These are phyloP conservation scores for Petrocephalus schoutedeni DNA, from an alignment of 2,797 vertebrate species.

Conservation along the genomic window DNA sequence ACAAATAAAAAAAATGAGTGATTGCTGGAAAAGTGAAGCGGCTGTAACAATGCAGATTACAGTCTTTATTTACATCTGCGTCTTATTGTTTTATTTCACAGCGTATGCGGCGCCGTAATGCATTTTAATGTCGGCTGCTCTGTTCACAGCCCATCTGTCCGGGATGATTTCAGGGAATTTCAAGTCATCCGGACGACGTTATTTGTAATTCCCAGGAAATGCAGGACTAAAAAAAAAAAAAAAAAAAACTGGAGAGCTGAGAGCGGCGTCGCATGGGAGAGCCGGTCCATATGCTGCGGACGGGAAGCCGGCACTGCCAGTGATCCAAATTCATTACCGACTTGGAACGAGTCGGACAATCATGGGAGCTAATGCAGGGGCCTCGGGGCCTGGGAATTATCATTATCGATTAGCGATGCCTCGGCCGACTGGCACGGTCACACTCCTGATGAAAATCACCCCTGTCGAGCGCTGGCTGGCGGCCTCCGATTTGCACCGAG, in stretches of 20 bases:
- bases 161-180: not conserved
- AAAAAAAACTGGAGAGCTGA: not conserved
- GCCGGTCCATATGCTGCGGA: not conserved
- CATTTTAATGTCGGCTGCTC: not conserved
- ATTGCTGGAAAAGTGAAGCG: not conserved
- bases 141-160: not conserved
- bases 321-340: slow-evolving; percentile 12
- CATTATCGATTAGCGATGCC: slow-evolving; percentile 22
- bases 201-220: not conserved
- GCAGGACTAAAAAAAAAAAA: not conserved
- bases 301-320: not conserved
- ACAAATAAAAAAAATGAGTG: not conserved
- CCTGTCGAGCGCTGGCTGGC: not conserved
- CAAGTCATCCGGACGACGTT: not conserved
- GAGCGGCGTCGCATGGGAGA: not conserved
- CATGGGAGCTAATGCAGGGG: not conserved
- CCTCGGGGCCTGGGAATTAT: slow-evolving; percentile 13
- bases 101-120: not conserved
- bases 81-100: not conserved
- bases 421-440: not conserved
- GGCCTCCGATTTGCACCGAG: not conserved
- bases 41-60: not conserved
- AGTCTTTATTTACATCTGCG: not conserved
- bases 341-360: slow-evolving; percentile 21
- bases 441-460: slow-evolving; percentile 21